Evolutionary conservation across 2,113 vertebrate genomes (phyloP).

Genomic region (Rhegmatorhina hoffmannsi): DNA sequence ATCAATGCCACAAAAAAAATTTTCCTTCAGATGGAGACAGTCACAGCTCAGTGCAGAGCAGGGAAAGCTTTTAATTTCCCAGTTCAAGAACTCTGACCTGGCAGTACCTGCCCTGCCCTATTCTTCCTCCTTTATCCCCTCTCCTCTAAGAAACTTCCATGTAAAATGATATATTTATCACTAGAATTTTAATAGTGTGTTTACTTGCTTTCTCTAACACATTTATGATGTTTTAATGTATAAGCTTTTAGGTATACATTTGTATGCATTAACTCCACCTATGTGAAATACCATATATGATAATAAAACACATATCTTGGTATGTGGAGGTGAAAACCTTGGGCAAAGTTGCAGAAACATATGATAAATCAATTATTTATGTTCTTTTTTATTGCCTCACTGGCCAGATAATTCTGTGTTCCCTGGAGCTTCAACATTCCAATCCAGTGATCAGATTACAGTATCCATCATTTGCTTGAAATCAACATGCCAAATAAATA

Average conservation of each 20-base stretch:
- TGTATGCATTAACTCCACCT: neutral
- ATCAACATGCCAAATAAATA: conserved; percentile 20
- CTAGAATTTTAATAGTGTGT: neutral
- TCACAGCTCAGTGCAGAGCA: neutral
- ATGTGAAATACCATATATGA: neutral
- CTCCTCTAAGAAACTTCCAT: neutral
- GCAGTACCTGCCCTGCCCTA: neutral
- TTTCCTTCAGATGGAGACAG: neutral
- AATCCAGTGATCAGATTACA: conserved; percentile 22
- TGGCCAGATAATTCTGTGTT: neutral
- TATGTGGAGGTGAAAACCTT: neutral
- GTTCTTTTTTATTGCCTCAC: conserved; percentile 6
- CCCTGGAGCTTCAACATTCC: neutral
- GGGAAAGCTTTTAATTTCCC: neutral
- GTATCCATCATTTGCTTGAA: conserved; percentile 34
- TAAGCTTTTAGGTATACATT: neutral
- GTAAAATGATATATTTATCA: neutral
- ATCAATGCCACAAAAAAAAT: neutral
- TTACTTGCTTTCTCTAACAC: neutral
- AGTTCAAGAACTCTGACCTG: neutral
- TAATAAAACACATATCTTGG: neutral
- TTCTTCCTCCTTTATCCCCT: neutral
- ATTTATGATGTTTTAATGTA: neutral
- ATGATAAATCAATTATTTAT: conserved; percentile 35
- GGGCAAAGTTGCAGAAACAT: neutral